Base-by-base conservation (phyloP, 2,888 invertebrate species). In the Oegoconia quadripuncta region DNA sequence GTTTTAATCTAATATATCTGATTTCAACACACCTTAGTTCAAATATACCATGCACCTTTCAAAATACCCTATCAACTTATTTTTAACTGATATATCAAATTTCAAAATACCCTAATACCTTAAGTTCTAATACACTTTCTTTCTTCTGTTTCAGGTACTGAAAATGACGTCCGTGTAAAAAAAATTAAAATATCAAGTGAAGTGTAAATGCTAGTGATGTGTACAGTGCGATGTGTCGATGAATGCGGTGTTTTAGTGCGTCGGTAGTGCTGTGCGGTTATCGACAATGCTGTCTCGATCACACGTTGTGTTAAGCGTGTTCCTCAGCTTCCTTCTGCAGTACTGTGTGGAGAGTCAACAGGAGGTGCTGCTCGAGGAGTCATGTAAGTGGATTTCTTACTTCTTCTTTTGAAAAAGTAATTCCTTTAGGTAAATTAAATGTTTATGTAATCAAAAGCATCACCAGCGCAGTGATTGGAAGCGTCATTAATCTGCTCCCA, bases 321-420 rank as follows among this genome's bases (percentile, higher is more conserved):
- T 75, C 22, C 51, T 76, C 42, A 66, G 60, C 38, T 55, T 79
- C 26, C 59, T 81, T 11, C 61, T 82, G 41, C 71, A 72, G 46
- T 74, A 74, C 50, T 73, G 70, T 46, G 78, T 74, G 15, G 68
- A 71, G 46, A 76, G 74, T 35, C 74, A 74, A 38, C 82, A 82
- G 50, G 83, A 84, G 51, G 76, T 79, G 17, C 67, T 84, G 4
- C 74, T 84, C 31, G 83, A 84, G 47, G 83, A 84, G 54, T 80
- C 83, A 72, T 68, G 83, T 84, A 35, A 74, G 81, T 70, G 39
- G 1, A 40, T 9, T 8, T n/a, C 29, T 30, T 7, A 33, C 3
- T 34, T 22, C 14, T 39, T 36, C 26, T 36, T 38, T 33, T 41
- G 32, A 40, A 35, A 28, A 29, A 13, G 15, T 29, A 15, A 15